These are phyloP conservation scores for Scaptomyza flava DNA, from an alignment of 2,888 invertebrate species.

Conservation along the genomic window DNA sequence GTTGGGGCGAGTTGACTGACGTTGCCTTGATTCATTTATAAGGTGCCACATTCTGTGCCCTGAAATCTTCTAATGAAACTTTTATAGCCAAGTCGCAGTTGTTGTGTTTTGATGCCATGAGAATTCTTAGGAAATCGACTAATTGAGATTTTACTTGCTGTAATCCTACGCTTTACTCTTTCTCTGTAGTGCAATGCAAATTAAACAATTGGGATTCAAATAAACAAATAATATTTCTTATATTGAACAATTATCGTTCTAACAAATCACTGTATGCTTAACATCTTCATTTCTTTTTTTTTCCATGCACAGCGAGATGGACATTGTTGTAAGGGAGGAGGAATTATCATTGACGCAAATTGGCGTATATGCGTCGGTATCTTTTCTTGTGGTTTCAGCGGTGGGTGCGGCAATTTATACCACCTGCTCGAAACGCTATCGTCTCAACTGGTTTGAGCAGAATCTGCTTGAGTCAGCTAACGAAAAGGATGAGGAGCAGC, in stretches of 20 bases:
- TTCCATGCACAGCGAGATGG: conserved; percentile 66
- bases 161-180: neutral
- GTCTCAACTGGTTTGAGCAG: conserved; percentile 87
- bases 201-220: too few species aligned
- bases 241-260: too few species aligned
- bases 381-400: conserved; percentile 85
- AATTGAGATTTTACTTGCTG: conserved; percentile 31
- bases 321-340: conserved; percentile 83
- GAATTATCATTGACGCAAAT: conserved; percentile 84
- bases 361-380: conserved; percentile 85
- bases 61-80: conserved; percentile 62
- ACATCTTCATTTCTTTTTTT: neutral
- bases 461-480: conserved; percentile 86
- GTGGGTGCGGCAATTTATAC: conserved; percentile 85
- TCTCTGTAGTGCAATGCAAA: too few species aligned
- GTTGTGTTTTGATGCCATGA: neutral
- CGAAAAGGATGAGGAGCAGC: conserved; percentile 83
- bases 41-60: conserved; percentile 25
- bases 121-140: conserved; percentile 20
- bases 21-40: conserved; percentile 69
- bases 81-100: conserved; percentile 57
- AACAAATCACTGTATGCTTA: too few species aligned
- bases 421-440: conserved; percentile 85
- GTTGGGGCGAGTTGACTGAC: neutral
- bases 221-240: too few species aligned